Evolutionary conservation across 2,888 invertebrate genomes (phyloP).

Genomic region (Allophyes oxyacanthae): DNA sequence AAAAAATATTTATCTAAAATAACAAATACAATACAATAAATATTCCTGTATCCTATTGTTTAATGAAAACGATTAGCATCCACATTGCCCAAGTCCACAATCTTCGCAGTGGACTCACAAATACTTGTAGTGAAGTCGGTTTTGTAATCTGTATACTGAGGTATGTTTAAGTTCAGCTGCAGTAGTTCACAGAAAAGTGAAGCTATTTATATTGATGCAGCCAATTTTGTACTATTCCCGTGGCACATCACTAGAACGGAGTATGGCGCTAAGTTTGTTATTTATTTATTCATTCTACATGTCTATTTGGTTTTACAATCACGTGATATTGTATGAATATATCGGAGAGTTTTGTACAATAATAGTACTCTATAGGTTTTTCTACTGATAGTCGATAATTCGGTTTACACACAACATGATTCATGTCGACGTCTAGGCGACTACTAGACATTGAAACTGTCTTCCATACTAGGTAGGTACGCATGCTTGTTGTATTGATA

Average conservation of each 20-base stretch:
- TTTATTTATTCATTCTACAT: slow-evolving; percentile 20
- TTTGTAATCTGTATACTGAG: slow-evolving; percentile 59
- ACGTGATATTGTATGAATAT: slow-evolving; percentile 11
- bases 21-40: no score
- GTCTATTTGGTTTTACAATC: slow-evolving; percentile 6
- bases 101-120: slow-evolving; percentile 25
- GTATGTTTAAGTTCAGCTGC: slow-evolving; percentile 53
- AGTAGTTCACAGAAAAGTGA: slow-evolving; percentile 51
- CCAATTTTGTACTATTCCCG: slow-evolving; percentile 40
- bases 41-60: background rate
- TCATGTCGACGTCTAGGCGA: slow-evolving; percentile 3
- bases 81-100: slow-evolving; percentile 27
- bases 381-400: slow-evolving; percentile 10
- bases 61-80: background rate
- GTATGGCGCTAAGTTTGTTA: slow-evolving; percentile 23
- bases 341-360: no score
- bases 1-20: no score
- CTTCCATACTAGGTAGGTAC: background rate
- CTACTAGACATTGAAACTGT: background rate
- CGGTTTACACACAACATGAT: no score
- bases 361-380: slow-evolving; percentile 1
- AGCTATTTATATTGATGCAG: slow-evolving; percentile 51
- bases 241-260: slow-evolving; percentile 16
- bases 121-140: slow-evolving; percentile 56
- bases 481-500: background rate